These are phyloP conservation scores for Engraulis encrasicolus DNA, from an alignment of 2,113 vertebrate species.

Conservation along the genomic window DNA sequence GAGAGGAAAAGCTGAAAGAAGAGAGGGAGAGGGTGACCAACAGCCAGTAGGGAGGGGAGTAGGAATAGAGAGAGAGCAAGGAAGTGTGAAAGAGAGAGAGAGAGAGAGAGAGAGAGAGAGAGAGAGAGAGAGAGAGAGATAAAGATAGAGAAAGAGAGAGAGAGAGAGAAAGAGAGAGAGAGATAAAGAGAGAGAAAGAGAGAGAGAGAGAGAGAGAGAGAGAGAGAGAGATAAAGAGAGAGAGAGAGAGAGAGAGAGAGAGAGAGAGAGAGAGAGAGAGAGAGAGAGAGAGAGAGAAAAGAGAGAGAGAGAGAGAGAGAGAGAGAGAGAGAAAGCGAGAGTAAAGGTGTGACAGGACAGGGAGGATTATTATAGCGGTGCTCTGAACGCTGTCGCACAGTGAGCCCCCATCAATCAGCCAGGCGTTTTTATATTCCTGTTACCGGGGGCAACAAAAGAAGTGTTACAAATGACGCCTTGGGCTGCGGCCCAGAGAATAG, in stretches of 20 bases:
- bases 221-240: not conserved
- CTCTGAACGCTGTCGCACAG: not conserved
- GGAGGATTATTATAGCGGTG: not conserved
- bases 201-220: not conserved
- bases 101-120: not conserved
- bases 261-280: not conserved
- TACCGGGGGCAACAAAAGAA: slow-evolving; percentile 29
- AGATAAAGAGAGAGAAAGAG: not conserved
- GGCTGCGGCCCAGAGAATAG: slow-evolving; percentile 43
- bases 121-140: not conserved
- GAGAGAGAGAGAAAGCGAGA: not conserved
- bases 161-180: not conserved
- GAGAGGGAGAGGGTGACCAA: not conserved
- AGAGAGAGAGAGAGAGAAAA: not conserved
- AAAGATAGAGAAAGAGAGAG: not conserved
- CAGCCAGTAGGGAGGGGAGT: not conserved
- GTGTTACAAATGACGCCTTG: slow-evolving; percentile 50
- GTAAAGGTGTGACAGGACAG: not conserved
- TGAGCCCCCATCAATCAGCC: slow-evolving; percentile 34
- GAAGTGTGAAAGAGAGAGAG: not conserved
- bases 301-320: not conserved
- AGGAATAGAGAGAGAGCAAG: not conserved
- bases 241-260: not conserved
- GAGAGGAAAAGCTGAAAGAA: not conserved
- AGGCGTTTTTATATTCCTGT: slow-evolving; percentile 41